These are phyloP conservation scores for Calosoma granatense DNA, from an alignment of 1,140 invertebrate species.

Conservation along the genomic window DNA sequence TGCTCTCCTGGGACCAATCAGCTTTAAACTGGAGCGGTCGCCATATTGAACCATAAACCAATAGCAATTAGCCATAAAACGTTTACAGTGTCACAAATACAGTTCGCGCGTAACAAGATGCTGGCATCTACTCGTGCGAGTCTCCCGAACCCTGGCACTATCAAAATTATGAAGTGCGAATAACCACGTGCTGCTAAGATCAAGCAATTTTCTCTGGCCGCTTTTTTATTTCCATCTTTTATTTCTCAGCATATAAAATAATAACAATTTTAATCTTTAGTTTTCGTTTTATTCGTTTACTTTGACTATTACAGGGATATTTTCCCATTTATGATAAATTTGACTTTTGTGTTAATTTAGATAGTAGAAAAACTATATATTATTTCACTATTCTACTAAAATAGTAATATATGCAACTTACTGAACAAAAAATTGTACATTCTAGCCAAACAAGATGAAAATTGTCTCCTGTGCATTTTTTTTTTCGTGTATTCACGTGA, in stretches of 20 bases:
- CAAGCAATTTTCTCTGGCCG: not conserved
- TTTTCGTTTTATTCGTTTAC: not conserved
- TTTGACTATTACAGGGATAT: no score
- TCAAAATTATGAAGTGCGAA: not conserved
- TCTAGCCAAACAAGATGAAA: no score
- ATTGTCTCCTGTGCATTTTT: no score
- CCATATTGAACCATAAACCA: slow-evolving; percentile 36
- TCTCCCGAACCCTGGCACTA: not conserved
- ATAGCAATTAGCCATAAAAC: slow-evolving; percentile 37
- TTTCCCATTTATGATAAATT: no score
- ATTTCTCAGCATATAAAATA: not conserved
- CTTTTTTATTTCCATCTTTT: not conserved
- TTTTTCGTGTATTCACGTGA: not conserved
- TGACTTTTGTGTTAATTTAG: no score
- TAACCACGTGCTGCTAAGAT: not conserved
- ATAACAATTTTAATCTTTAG: slow-evolving; percentile 1
- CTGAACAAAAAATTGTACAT: no score
- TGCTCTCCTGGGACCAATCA: slow-evolving; percentile 32
- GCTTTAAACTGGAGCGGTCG: slow-evolving; percentile 32
- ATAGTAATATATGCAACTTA: no score
- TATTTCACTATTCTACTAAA: no score
- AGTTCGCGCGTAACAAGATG: not conserved
- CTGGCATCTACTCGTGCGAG: not conserved
- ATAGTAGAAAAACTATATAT: no score
- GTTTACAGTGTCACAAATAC: slow-evolving; percentile 21